Conservation (phyloP, 2,797 vertebrate genomes). For the Galaxias olidus region DNA sequence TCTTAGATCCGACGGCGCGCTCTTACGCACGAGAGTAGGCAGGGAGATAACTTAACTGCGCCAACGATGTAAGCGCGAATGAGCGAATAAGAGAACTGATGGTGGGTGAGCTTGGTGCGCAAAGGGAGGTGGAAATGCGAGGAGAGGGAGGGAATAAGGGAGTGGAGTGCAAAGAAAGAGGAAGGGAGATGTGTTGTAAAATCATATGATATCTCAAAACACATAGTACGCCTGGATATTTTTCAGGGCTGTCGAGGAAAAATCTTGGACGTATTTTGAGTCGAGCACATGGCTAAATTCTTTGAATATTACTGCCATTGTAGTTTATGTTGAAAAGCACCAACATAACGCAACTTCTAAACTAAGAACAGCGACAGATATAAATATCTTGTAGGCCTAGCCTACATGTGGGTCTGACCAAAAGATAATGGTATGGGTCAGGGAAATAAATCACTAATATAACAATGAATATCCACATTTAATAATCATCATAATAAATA, state of each 20-base stretch:
- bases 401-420: too few species aligned
- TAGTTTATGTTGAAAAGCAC: too few species aligned
- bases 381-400: too few species aligned
- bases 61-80: conserved; percentile 61
- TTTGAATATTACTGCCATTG: too few species aligned
- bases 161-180: conserved; percentile 28
- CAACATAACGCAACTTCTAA: too few species aligned
- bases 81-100: conserved; percentile 61
- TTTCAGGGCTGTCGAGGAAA: conserved; percentile 43
- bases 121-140: conserved; percentile 53
- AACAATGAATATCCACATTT: too few species aligned
- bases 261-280: too few species aligned
- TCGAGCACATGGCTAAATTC: too few species aligned
- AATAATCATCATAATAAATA: too few species aligned
- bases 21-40: conserved; percentile 65
- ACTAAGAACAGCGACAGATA: too few species aligned
- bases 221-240: conserved; percentile 23
- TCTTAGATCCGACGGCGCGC: conserved; percentile 60
- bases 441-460: too few species aligned
- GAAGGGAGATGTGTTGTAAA: conserved; percentile 26
- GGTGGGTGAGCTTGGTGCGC: conserved; percentile 66
- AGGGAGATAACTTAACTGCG: conserved; percentile 56
- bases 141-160: conserved; percentile 36
- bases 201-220: conserved; percentile 38
- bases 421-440: too few species aligned